Base-by-base conservation (phyloP, 1,140 invertebrate species). In the Cheumatopsyche charites region DNA sequence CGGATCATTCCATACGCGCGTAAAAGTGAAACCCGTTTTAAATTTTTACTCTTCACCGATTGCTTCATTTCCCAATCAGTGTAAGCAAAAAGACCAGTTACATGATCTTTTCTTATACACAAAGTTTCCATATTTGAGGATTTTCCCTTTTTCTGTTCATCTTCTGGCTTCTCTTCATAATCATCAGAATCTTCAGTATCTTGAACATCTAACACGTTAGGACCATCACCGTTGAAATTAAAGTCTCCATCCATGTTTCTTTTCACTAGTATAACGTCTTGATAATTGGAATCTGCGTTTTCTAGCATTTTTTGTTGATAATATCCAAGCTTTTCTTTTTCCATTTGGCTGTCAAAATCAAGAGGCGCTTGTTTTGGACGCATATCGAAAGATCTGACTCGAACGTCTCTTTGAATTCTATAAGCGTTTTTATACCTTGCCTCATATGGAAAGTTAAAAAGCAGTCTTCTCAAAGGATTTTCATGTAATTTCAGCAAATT, bases 1-100 rank as follows among this genome's bases (percentile, higher is more conserved):
- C 90, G 85, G 19, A 94, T 86, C 73, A 94, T 82, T 43, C 92
- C 92, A 76, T 94, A 94, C 0, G 91, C 88, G 52, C 88, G 84
- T 9, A 94, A 78, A n/a, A 93, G 78, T 5, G 90, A 90, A 7
- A 88, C 86, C 66, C 88, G 86, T 77, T 86, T 88, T 62, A 90
- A 88, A 74, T 86, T 86, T 0, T 84, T 78, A 78, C 90, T 91
- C 61, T 88, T 88, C 21, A 87, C 87, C 29, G 89, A 86, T 73
- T 90, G 88, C 26, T 86, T 84, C 6, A 88, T 88, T 71, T 91
- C 88, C 88, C 91, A 92, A 77, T 94, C 90, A 12, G 90, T 88
- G 76, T 91, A 93, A 0, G 89, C 86, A 78, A 93, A 90, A 7
- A 93, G 79, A 0, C 88, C 87, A 19, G 89, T 87, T 7, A 96